Conservation (phyloP, 2,888 invertebrate species). For the Ochropleura leucogaster region DNA sequence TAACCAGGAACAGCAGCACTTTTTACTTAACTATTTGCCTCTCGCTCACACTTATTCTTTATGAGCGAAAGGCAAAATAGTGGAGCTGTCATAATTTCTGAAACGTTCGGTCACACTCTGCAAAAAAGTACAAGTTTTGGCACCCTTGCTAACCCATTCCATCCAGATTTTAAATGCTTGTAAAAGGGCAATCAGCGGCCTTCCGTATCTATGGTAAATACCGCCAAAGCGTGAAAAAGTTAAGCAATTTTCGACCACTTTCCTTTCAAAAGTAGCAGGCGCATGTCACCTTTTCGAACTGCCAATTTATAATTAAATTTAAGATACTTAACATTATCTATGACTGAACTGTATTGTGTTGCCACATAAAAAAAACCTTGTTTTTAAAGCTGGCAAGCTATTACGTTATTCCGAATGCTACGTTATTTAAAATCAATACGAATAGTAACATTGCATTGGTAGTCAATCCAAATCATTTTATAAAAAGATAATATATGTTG, state of each 20-base stretch:
- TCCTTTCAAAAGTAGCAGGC: background rate
- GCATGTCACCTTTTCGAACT: background rate
- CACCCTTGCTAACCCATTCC: slow-evolving; percentile 2
- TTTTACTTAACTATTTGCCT: background rate
- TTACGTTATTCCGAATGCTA: background rate
- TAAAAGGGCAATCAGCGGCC: background rate
- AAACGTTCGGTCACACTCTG: background rate
- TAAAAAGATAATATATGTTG: slow-evolving; percentile 27
- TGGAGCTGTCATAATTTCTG: background rate
- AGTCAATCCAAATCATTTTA: slow-evolving; percentile 35
- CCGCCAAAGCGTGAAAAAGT: background rate
- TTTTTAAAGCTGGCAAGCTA: slow-evolving; percentile 13
- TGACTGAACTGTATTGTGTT: background rate
- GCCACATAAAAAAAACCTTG: background rate
- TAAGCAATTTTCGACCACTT: background rate
- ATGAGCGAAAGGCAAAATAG: slow-evolving; percentile 12
- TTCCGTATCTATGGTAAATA: background rate
- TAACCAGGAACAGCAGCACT: background rate
- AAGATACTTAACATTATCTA: background rate
- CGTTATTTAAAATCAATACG: background rate
- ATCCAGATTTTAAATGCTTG: slow-evolving; percentile 6
- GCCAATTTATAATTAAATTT: background rate
- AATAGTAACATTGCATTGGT: slow-evolving; percentile 17
- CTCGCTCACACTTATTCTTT: background rate
- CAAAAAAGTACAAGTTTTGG: slow-evolving; percentile 3